Percentiles rank a stretch among this genome's conserved stretches.
phyloP scores from a whole-genome alignment of 2,888 invertebrate species.

The Embidobia sp. region DNA sequence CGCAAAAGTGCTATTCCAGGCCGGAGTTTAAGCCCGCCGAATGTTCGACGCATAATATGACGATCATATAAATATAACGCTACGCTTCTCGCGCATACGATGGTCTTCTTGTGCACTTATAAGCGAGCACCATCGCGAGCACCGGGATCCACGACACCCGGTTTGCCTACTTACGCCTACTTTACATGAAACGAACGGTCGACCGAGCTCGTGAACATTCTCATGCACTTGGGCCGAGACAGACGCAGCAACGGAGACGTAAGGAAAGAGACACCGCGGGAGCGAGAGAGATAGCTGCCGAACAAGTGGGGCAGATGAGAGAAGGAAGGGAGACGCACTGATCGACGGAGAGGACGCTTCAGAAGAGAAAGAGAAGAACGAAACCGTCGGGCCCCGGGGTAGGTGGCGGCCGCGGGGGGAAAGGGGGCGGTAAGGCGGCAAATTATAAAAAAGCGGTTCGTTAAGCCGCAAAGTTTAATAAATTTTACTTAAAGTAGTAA shows the following conservation, averaged over 20 bases:
- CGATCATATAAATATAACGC: not conserved
- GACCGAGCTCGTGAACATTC: conserved; percentile 71
- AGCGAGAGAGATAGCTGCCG: conserved; percentile 12
- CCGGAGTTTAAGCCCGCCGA: too few species aligned
- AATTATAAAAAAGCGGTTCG: conserved; percentile 64
- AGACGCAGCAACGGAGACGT: conserved; percentile 32
- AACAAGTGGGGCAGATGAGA: not conserved
- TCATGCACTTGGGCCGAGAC: conserved; percentile 58
- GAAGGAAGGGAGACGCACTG: conserved; percentile 19
- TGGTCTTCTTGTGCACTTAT: conserved; percentile 60
- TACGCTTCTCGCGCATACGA: conserved; percentile 46
- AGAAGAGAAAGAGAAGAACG: conserved; percentile 32
- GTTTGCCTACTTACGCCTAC: conserved; percentile 80
- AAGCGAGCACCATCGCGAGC: conserved; percentile 59
- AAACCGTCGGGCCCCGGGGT: conserved; percentile 47
- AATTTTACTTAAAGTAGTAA: too few species aligned
- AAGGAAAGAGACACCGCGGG: conserved; percentile 2
- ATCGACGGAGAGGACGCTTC: too few species aligned
- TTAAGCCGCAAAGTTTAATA: too few species aligned
- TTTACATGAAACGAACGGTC: conserved; percentile 73
- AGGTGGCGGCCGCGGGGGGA: conserved; percentile 35
- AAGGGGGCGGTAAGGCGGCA: conserved; percentile 41
- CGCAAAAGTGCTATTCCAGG: too few species aligned
- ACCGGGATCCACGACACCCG: conserved; percentile 72
- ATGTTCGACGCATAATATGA: too few species aligned